A percentile compares a stretch with the other conserved stretches of the same genome.
These are phyloP conservation scores for Stichodactyla helianthus DNA, from an alignment of 64 coral and sea anemone genomes.

Conservation along the genomic window DNA sequence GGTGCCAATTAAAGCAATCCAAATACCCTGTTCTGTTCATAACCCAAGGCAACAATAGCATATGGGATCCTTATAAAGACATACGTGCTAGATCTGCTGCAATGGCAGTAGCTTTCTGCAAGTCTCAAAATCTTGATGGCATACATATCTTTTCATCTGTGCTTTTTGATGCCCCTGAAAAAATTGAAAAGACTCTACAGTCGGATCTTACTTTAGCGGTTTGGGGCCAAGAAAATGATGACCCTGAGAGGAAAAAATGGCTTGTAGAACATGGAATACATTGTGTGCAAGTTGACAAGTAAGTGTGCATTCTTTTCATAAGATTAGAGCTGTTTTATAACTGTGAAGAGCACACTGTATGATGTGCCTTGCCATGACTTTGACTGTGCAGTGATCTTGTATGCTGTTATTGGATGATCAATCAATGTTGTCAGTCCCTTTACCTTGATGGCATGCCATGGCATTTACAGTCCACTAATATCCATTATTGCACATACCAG, in stretches of 20 bases:
- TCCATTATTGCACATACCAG: too few species aligned
- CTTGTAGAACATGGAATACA: not conserved
- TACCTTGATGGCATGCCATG: too few species aligned
- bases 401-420: too few species aligned
- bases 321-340: not conserved
- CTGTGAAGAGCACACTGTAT: not conserved
- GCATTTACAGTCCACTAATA: too few species aligned
- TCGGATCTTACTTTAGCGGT: not conserved
- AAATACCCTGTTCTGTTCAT: constrained; percentile 35
- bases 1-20: constrained; percentile 34
- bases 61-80: constrained; percentile 25
- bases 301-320: not conserved
- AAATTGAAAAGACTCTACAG: not conserved
- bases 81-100: not conserved
- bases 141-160: not conserved
- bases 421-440: too few species aligned
- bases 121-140: not conserved
- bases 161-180: not conserved
- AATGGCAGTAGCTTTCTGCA: not conserved
- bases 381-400: too few species aligned
- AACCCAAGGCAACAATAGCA: constrained; percentile 9
- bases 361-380: too few species aligned
- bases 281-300: constrained; percentile 7
- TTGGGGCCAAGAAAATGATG: not conserved
- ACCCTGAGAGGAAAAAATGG: not conserved